Evolutionary conservation across 2,888 invertebrate genomes (phyloP).

Genomic region (Mythimna vitellina): DNA sequence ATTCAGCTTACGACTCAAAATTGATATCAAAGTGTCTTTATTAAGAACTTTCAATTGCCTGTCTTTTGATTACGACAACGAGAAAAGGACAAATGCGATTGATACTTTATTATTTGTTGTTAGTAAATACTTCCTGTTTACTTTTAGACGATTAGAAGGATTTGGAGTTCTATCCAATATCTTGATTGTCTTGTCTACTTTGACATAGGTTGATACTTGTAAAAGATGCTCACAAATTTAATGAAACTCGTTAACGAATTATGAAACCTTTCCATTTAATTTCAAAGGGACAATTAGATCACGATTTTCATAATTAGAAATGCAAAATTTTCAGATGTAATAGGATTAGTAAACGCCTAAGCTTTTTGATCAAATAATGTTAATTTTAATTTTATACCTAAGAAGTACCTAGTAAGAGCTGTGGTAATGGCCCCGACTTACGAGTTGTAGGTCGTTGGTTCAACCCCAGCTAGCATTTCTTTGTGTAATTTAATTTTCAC

Average conservation of each 20-base stretch:
- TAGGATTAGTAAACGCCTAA: not conserved
- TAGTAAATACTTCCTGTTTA: conserved; percentile 7
- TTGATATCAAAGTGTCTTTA: conserved; percentile 38
- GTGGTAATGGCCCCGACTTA: no score
- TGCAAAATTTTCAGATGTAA: not conserved
- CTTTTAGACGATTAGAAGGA: not conserved
- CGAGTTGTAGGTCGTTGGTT: no score
- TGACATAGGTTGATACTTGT: not conserved
- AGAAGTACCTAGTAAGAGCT: not conserved
- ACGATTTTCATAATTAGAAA: not conserved
- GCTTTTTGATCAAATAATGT: not conserved
- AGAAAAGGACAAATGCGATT: conserved; percentile 26
- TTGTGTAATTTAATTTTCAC: no score
- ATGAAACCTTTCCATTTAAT: not conserved
- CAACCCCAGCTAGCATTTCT: no score
- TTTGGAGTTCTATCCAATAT: not conserved
- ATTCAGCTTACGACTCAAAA: conserved; percentile 30
- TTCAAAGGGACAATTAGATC: conserved; percentile 1
- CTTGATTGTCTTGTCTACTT: not conserved
- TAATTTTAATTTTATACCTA: not conserved
- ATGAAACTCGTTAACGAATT: not conserved
- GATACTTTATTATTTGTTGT: conserved; percentile 17
- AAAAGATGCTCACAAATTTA: not conserved
- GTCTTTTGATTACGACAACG: conserved; percentile 19
- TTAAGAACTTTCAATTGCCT: conserved; percentile 37